These are phyloP conservation scores for Eumeta japonica DNA, from an alignment of 1,140 invertebrate genomes.

Conservation along the genomic window DNA sequence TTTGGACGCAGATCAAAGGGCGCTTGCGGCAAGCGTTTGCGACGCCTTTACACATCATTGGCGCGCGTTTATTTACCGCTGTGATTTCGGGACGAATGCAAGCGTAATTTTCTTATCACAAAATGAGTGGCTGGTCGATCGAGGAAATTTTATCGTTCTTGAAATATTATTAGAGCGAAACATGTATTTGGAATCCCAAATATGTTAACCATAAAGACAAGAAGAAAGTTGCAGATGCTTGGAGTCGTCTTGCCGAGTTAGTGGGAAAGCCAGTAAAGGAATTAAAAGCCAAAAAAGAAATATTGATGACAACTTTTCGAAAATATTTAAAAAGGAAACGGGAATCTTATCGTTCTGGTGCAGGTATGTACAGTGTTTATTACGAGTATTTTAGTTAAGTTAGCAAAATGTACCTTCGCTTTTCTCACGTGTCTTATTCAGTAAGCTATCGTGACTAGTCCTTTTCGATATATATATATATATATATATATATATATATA, in stretches of 20 bases:
- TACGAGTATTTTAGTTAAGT: conserved; percentile 4
- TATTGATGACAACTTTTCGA: conserved; percentile 14
- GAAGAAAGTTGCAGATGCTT: conserved; percentile 13
- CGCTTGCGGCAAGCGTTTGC: conserved; percentile 10
- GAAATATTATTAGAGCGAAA: background rate
- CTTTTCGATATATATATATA: conserved; percentile 3
- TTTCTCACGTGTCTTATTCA: no score
- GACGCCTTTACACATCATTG: conserved; percentile 9
- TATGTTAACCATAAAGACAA: conserved; percentile 12
- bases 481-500: no score
- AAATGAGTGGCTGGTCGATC: conserved; percentile 1
- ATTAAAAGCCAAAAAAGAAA: conserved; percentile 15
- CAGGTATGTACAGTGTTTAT: conserved; percentile 5
- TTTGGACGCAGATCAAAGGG: conserved; percentile 13
- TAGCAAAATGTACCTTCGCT: conserved; percentile 1
- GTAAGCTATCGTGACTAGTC: no score
- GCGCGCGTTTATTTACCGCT: conserved; percentile 2
- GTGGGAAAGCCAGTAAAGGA: conserved; percentile 8
- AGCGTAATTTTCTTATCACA: background rate
- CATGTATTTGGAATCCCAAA: conserved; percentile 2
- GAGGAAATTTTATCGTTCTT: background rate
- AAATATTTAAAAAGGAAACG: conserved; percentile 14
- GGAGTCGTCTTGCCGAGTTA: conserved; percentile 9
- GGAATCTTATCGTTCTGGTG: conserved; percentile 11
- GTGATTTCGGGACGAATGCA: conserved; percentile 1